Percentiles rank a stretch among this genome's conserved stretches.
Conservation (phyloP, 2,797 vertebrate species). For the Mus caroli region DNA sequence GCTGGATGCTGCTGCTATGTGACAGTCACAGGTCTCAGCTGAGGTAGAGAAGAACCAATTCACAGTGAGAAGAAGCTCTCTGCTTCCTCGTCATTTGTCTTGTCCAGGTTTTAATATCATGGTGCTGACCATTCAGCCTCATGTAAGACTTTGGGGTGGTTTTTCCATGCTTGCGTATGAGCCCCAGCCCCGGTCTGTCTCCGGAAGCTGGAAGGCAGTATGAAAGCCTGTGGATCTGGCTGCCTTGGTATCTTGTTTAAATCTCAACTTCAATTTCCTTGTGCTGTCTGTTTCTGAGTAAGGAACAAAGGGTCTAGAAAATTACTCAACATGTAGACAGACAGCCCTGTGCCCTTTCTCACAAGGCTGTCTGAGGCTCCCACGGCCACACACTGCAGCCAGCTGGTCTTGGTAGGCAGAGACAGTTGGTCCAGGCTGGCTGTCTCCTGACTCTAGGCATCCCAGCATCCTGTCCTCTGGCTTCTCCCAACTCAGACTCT, state of each 20-base stretch:
- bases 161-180: rapidly evolving
- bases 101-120: not conserved
- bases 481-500: rapidly evolving
- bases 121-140: rapidly evolving
- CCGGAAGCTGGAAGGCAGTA: rapidly evolving
- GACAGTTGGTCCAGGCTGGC: not conserved
- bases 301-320: not conserved
- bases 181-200: not conserved
- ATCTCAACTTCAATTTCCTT: not conserved
- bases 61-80: not conserved
- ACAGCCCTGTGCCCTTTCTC: not conserved
- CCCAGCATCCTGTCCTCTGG: not conserved
- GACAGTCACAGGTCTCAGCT: not conserved
- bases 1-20: rapidly evolving
- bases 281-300: not conserved
- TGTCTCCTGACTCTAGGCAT: not conserved
- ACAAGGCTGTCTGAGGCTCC: not conserved
- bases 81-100: rapidly evolving
- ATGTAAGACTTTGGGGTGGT: not conserved
- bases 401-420: not conserved
- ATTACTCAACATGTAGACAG: not conserved
- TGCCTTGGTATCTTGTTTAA: not conserved
- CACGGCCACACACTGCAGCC: rapidly evolving
- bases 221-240: not conserved
- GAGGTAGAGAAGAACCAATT: rapidly evolving